Evolutionary conservation across 2,888 invertebrate species (phyloP).

Genomic region (Linnaemya vulpina): DNA sequence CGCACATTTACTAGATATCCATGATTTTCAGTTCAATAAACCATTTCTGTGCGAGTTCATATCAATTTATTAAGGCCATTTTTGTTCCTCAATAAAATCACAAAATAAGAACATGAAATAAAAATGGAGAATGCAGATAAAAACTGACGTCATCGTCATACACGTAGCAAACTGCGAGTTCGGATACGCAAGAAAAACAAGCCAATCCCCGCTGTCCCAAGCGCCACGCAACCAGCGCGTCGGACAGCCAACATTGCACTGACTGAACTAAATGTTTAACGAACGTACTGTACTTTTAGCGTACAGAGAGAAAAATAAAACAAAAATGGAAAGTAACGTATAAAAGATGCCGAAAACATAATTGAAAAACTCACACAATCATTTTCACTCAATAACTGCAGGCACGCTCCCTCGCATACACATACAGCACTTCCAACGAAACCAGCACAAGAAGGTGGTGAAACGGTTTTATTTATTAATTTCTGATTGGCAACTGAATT

Average conservation of each 20-base stretch:
- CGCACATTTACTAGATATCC: neutral
- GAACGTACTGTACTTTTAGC: conserved; percentile 70
- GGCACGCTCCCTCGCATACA: conserved; percentile 1
- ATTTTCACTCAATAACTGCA: neutral
- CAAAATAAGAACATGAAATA: conserved; percentile 47
- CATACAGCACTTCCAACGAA: conserved; percentile 1
- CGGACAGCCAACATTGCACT: conserved; percentile 64
- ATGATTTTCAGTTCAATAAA: conserved; percentile 42
- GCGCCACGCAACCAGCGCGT: conserved; percentile 58
- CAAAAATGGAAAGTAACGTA: conserved; percentile 46
- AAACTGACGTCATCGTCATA: conserved; percentile 30
- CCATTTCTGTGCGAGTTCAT: conserved; percentile 44
- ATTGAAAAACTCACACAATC: conserved; percentile 31
- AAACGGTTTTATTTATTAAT: conserved; percentile 11
- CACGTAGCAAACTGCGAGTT: neutral
- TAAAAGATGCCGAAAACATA: conserved; percentile 59
- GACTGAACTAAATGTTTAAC: conserved; percentile 66
- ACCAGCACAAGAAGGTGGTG: conserved; percentile 63
- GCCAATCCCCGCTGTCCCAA: conserved; percentile 52
- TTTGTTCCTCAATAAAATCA: conserved; percentile 40
- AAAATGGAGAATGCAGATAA: conserved; percentile 65
- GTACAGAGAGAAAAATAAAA: conserved; percentile 41
- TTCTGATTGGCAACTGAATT: conserved; percentile 46
- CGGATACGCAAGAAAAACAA: neutral
- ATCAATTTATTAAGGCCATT: conserved; percentile 66